Base-by-base conservation (phyloP, 2,888 invertebrate species). In the Lithophane ornitopus region DNA sequence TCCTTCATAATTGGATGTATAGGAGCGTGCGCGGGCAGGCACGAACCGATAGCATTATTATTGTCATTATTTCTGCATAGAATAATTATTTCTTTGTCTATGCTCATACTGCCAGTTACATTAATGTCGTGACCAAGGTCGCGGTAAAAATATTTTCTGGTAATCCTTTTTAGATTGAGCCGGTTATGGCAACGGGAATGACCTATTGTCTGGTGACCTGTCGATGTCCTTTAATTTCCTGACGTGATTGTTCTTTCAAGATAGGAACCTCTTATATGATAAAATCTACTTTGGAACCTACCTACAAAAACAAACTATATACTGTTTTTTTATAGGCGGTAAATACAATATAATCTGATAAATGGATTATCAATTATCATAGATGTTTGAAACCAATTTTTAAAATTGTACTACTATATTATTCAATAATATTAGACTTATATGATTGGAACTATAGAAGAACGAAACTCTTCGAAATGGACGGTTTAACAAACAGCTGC, bases 1-100 rank as follows among this genome's bases (percentile, higher is more conserved):
- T 80, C 87, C 79, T 78, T 61, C 16, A 66, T 88, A 88, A 86
- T 88, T 88, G 84, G 84, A 88, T 84, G 86, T 85, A 81, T 84
- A 81, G 77, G 76, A 85, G 76, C 86, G 74, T 81, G 85, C 85
- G 77, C 85, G 71, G 67, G 54, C 81, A 69, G 68, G 78, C 81
- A 81, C 85, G 73, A 77, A 81, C 73, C 75, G 72, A 83, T 80
- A 83, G 67, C 66, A 54, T 59, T 73, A 76, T 75, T 81, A 74
- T 72, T 79, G 82, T 76, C 79, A 84, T 85, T 85, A 82, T 70
- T 80, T 58, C 72, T 78, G 72, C 72, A 72, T 28, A 44, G 4
- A 41, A 65, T 65, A 44, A 72, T 78, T 52, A 52, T 80, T 80
- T 80, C 14, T 80, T 34, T 66, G 70, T 65, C 54, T 75, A 46